Conservation (phyloP, 2,797 vertebrate species). For the Chelidonichthys spinosus region DNA sequence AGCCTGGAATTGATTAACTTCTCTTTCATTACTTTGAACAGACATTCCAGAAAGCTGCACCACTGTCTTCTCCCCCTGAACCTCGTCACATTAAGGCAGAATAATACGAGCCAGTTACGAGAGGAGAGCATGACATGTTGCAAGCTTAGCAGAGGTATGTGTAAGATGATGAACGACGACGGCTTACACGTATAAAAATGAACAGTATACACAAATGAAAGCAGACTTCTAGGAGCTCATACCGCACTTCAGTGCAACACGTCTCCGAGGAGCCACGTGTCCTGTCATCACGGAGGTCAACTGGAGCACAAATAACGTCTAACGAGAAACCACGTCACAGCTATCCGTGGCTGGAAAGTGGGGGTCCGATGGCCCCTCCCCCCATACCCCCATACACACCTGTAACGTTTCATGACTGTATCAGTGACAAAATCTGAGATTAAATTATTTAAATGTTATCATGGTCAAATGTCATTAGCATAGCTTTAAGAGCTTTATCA, state of each 20-base stretch:
- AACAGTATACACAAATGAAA: slow-evolving; percentile 59
- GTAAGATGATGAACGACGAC: slow-evolving; percentile 47
- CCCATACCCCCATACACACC: neutral
- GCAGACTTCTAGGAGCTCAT: slow-evolving; percentile 46
- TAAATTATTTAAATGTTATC: too few relatives aligned
- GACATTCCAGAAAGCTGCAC: slow-evolving; percentile 42
- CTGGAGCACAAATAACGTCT: neutral
- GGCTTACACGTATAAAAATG: slow-evolving; percentile 51
- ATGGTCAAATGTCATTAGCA: too few relatives aligned
- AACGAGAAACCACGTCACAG: neutral
- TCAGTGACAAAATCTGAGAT: neutral
- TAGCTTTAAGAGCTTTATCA: too few relatives aligned
- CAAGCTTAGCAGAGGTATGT: slow-evolving; percentile 43
- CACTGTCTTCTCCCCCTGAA: slow-evolving; percentile 15
- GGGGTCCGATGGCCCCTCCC: too few relatives aligned
- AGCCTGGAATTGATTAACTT: slow-evolving; percentile 25
- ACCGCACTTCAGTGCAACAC: slow-evolving; percentile 41
- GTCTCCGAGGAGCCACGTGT: slow-evolving; percentile 49
- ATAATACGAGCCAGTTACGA: slow-evolving; percentile 52
- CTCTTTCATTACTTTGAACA: slow-evolving; percentile 24
- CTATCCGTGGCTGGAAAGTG: too few relatives aligned
- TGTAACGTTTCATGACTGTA: neutral
- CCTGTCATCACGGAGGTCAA: slow-evolving; percentile 43
- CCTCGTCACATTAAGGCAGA: slow-evolving; percentile 46
- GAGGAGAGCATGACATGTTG: slow-evolving; percentile 40